Conservation (phyloP, 2,113 vertebrate genomes). For the Brachypteracias leptosomus region DNA sequence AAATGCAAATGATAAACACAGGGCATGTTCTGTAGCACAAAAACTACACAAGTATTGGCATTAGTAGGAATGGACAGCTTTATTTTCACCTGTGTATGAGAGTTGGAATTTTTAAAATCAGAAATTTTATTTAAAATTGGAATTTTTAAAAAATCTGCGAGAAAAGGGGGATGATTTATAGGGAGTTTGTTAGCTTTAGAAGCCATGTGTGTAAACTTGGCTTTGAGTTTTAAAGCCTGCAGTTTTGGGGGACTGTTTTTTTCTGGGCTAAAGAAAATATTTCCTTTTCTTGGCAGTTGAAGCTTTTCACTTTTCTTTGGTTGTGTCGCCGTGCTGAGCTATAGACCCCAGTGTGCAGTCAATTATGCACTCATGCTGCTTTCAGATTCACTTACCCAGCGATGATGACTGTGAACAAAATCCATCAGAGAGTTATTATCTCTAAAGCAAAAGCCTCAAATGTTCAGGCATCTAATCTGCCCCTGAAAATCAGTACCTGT, state of each 20-base stretch:
- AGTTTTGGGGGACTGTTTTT: not conserved
- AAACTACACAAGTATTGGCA: not conserved
- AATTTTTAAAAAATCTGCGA: not conserved
- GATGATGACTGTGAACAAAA: constrained; percentile 51
- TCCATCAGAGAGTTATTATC: constrained; percentile 54
- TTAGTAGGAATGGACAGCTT: not conserved
- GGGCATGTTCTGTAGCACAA: not conserved
- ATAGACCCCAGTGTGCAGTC: constrained; percentile 12
- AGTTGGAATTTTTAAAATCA: not conserved
- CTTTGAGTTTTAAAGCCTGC: constrained; percentile 8
- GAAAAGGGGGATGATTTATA: not conserved
- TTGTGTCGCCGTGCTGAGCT: not conserved
- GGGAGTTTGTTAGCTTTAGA: not conserved
- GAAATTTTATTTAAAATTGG: not conserved
- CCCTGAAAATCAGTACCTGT: constrained; percentile 51
- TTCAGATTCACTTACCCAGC: constrained; percentile 51
- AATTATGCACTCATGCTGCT: constrained; percentile 38
- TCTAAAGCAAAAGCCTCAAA: constrained; percentile 56
- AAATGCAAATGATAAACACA: constrained; percentile 21
- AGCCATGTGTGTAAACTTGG: not conserved
- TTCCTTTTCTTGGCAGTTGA: not conserved
- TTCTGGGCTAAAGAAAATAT: not conserved
- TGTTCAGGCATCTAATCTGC: constrained; percentile 43
- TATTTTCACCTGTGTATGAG: not conserved
- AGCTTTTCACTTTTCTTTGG: not conserved